phyloP scores from a whole-genome alignment of 2,797 vertebrate genomes.

The Phylloscopus collybita region DNA sequence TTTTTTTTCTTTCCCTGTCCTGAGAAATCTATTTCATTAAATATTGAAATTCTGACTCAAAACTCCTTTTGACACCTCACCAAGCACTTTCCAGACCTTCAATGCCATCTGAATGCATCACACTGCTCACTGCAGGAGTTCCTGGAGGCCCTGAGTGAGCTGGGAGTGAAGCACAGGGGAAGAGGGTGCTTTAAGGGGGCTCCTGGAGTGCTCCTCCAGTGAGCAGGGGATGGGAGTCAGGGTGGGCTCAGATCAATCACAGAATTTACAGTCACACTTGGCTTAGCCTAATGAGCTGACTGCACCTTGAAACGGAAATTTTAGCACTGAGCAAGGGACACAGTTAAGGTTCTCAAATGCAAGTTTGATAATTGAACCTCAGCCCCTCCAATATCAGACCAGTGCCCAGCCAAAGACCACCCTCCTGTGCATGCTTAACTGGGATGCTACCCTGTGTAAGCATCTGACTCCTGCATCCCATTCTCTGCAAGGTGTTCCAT shows the following conservation, averaged over 20 bases:
- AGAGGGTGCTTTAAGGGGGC: not conserved
- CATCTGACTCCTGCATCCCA: not conserved
- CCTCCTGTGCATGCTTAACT: not conserved
- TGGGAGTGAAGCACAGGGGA: not conserved
- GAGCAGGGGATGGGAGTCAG: not conserved
- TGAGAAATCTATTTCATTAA: not conserved
- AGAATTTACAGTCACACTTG: not conserved
- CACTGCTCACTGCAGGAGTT: not conserved
- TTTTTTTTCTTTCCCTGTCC: not conserved
- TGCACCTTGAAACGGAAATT: not conserved
- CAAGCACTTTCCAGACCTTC: not conserved
- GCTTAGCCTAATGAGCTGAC: not conserved
- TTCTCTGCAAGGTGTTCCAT: not conserved
- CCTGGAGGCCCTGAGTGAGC: fast-evolving
- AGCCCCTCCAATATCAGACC: not conserved
- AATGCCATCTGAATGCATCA: not conserved
- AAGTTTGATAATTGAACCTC: not conserved
- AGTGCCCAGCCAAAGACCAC: not conserved
- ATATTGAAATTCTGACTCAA: not conserved
- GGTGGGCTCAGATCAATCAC: not conserved
- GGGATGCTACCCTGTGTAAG: not conserved
- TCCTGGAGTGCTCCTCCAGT: not conserved
- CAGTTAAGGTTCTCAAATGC: not conserved
- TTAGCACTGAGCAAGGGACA: not conserved
- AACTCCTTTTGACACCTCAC: not conserved